Conservation (phyloP, 2,888 invertebrate species). For the Pimpla rufipes region DNA sequence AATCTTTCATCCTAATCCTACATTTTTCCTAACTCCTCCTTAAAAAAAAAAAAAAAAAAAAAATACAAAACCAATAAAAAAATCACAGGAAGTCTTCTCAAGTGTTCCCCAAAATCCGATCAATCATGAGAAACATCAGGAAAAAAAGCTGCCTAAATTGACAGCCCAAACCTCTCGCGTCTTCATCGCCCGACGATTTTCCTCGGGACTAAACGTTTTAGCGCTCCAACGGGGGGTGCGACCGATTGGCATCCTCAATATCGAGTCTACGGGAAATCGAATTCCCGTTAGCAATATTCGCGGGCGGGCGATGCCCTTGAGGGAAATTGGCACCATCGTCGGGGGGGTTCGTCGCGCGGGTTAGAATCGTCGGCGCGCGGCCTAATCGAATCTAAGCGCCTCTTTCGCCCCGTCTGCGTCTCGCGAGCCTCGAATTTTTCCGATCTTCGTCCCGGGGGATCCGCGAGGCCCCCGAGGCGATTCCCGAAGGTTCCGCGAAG, state of each 20-base stretch:
- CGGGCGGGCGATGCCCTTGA: slow-evolving; percentile 51
- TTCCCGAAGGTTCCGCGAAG: no score
- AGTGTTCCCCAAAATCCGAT: not conserved
- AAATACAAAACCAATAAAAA: no score
- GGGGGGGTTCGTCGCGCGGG: slow-evolving; percentile 48
- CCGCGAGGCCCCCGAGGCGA: slow-evolving; percentile 2
- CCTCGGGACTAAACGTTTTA: not conserved
- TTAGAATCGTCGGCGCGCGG: slow-evolving; percentile 42
- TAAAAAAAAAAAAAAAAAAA: no score
- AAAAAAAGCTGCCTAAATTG: no score
- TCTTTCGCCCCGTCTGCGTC: slow-evolving; percentile 11
- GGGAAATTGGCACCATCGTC: slow-evolving; percentile 64
- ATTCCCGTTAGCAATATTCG: slow-evolving; percentile 66
- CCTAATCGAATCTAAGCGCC: slow-evolving; percentile 64
- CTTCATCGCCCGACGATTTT: not conserved
- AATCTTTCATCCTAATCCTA: no score
- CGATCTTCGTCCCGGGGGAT: slow-evolving; percentile 1
- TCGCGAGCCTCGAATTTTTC: slow-evolving; percentile 36
- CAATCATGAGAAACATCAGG: no score
- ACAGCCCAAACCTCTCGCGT: no score
- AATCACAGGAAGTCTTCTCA: no score
- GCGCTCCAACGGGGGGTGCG: not conserved
- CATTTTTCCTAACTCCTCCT: no score
- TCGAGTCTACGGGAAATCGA: slow-evolving; percentile 63
- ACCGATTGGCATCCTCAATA: slow-evolving; percentile 64